A percentile compares a stretch with the other conserved stretches of the same genome.
These are phyloP conservation scores for Branchipolynoe longqiensis DNA, from an alignment of 2,888 invertebrate genomes.

Conservation along the genomic window DNA sequence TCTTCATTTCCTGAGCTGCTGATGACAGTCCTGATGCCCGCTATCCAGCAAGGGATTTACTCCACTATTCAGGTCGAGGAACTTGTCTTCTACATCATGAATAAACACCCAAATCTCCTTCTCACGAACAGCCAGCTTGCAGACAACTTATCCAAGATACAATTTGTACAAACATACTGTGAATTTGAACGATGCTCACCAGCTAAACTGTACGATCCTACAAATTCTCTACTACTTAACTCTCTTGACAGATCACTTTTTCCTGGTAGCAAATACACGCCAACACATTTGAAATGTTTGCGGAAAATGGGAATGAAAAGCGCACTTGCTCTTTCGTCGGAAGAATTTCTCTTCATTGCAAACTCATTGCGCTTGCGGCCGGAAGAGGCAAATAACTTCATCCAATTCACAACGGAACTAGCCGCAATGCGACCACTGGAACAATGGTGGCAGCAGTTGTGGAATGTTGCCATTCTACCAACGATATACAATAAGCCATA, in stretches of 20 bases:
- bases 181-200: background rate
- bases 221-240: background rate
- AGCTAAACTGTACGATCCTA: background rate
- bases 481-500: constrained; percentile 56
- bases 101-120: constrained; percentile 47
- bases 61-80: constrained; percentile 63
- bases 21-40: constrained; percentile 58
- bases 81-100: constrained; percentile 65
- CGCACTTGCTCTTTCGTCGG: constrained; percentile 63
- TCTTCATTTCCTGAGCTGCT: constrained; percentile 16
- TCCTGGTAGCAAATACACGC: background rate
- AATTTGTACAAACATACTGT: background rate
- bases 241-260: background rate
- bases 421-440: background rate
- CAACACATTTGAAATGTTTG: background rate
- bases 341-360: constrained; percentile 64
- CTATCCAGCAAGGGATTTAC: constrained; percentile 67
- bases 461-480: constrained; percentile 64
- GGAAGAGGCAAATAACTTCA: constrained; percentile 36
- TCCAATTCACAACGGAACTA: constrained; percentile 50
- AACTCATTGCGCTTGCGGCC: constrained; percentile 60
- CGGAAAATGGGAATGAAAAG: background rate
- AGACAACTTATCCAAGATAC: background rate
- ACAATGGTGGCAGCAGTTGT: constrained; percentile 59
- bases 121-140: constrained; percentile 53